Base-by-base conservation (phyloP, 2,888 invertebrate species). In the Lasioglossum marginatum region DNA sequence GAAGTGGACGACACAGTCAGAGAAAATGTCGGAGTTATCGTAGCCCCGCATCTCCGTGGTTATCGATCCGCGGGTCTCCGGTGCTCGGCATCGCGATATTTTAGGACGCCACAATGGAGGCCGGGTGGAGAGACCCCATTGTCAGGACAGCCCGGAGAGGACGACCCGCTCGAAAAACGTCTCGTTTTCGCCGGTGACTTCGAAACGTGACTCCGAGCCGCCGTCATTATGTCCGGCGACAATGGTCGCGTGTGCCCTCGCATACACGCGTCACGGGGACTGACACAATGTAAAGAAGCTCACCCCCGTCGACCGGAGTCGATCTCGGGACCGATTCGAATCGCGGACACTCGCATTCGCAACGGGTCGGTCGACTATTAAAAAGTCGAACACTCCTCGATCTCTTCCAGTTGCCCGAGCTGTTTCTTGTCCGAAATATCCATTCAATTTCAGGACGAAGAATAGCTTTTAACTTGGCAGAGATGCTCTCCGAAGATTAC, bases 21-120 rank as follows among this genome's bases (percentile, higher is more conserved):
- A 82, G 83, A 87, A 90, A 90, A 89, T 85, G 90, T 89, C 87
- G 89, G 85, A 79, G 85, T 90, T 92, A 93, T 92, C 92, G 90
- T 87, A 88, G 87, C 87, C 87, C 90, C 90, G 90, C 91, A 91
- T 92, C 91, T 92, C 88, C 88, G 77, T 82, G 83, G 90, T 89
- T 92, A 93, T 92, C 91, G 92, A 91, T 92, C 92, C 91, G 83
- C 87, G 82, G 71, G 71, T 82, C 81, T 76, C 80, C 81, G 79
- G 52, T 60, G 77, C 75, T 85, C 85, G 88, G 82, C 84, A 90
- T 90, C 87, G 83, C 87, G 89, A 89, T 88, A 90, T 92, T 92
- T 92, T 92, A 87, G 91, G 89, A 90, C 77, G 84, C 82, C 79
- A 89, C 89, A 87, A 91, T 91, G 85, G 87, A 86, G 73, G 89